Conservation (phyloP, 2,113 vertebrate genomes). For the Phylloscopus trochilus region DNA sequence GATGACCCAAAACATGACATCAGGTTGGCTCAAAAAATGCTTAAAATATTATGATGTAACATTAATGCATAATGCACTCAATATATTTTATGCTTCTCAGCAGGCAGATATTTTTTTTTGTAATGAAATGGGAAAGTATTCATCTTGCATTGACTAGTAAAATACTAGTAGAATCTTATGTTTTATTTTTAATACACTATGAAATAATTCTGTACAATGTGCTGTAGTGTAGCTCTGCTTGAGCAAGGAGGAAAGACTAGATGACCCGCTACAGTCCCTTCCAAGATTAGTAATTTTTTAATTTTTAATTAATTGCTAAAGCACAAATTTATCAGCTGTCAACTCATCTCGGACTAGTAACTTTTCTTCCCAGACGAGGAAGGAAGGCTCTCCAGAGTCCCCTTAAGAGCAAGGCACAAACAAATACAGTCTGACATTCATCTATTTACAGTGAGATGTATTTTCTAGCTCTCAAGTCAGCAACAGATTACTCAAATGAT, state of each 20-base stretch:
- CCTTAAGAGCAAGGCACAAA: neutral
- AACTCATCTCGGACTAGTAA: neutral
- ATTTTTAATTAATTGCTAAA: neutral
- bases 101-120: neutral
- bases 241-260: neutral
- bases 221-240: neutral
- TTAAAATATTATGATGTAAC: neutral
- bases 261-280: neutral
- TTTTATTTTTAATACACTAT: neutral
- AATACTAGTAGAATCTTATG: neutral
- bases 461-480: neutral
- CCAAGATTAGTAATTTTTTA: neutral
- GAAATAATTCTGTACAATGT: neutral
- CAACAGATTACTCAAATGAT: neutral
- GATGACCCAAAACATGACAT: neutral
- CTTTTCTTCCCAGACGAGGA: neutral
- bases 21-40: neutral
- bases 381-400: neutral
- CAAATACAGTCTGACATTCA: neutral
- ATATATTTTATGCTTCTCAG: neutral
- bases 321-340: neutral
- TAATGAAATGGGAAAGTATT: neutral
- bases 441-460: neutral
- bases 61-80: neutral
- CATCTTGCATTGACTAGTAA: neutral